Percentiles rank a stretch among this genome's conserved stretches.
phyloP scores from a whole-genome alignment of 2,113 vertebrate species.

The Upupa epops region DNA sequence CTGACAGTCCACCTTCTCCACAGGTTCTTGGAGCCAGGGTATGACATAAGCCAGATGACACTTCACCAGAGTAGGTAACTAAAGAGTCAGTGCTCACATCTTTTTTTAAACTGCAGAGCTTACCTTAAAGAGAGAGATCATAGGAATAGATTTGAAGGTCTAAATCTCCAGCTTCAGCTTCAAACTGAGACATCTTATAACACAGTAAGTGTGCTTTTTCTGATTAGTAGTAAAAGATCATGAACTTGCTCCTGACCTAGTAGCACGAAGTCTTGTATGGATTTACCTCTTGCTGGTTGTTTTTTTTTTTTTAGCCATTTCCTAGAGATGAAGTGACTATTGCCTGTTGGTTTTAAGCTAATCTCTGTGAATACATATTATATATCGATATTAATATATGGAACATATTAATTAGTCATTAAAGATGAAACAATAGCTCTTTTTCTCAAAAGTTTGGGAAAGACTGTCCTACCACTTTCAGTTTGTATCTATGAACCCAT shows the following conservation, averaged over 20 bases:
- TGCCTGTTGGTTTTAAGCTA: not conserved
- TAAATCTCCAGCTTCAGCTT: not conserved
- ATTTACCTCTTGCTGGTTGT: not conserved
- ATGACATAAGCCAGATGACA: not conserved
- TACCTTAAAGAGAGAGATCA: not conserved
- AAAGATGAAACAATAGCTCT: not conserved
- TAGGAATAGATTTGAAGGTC: not conserved
- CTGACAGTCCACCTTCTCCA: not conserved
- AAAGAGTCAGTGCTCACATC: not conserved
- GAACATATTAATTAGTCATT: not conserved
- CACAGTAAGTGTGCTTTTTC: not conserved
- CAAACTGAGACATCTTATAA: not conserved
- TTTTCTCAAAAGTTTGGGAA: not conserved
- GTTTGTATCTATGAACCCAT: not conserved
- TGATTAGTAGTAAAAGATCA: not conserved
- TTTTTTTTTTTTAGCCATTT: not conserved
- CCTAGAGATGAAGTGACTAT: not conserved
- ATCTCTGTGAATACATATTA: not conserved
- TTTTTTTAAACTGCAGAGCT: not conserved
- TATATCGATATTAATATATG: too few relatives aligned
- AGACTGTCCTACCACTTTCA: not conserved
- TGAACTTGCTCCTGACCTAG: not conserved
- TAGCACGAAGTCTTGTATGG: not conserved
- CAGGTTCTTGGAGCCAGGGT: not conserved
- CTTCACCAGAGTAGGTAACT: not conserved